Conservation (phyloP, 1,140 invertebrate genomes). For the Euura saliciscinereae region DNA sequence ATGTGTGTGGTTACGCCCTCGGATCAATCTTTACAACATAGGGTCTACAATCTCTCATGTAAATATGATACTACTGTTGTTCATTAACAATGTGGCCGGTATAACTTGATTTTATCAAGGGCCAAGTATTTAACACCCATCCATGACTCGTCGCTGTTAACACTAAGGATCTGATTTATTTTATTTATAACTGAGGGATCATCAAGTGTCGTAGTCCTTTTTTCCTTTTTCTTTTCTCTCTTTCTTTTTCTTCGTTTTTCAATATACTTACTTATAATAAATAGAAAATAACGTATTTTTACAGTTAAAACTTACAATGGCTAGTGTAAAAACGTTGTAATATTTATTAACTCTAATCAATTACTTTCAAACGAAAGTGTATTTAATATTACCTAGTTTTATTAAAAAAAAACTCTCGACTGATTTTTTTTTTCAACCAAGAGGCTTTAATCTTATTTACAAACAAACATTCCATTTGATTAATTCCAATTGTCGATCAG, state of each 20-base stretch:
- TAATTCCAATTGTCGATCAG: too few species aligned
- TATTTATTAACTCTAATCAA: not conserved
- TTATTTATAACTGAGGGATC: not conserved
- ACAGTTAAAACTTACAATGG: not conserved
- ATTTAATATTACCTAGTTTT: not conserved
- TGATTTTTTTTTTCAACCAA: not conserved
- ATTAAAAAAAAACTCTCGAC: not conserved
- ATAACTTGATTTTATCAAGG: not conserved
- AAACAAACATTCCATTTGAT: too few species aligned
- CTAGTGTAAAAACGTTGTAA: not conserved
- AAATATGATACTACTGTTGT: not conserved
- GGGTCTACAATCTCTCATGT: not conserved
- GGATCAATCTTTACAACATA: conserved; percentile 28
- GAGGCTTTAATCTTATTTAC: not conserved
- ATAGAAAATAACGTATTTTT: not conserved
- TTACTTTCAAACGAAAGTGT: not conserved
- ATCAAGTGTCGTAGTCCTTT: not conserved
- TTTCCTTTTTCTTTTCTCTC: not conserved
- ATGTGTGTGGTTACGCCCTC: conserved; percentile 48
- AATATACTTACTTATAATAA: too few species aligned
- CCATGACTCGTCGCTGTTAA: not conserved
- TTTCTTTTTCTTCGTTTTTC: too few species aligned
- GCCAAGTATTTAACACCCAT: not conserved
- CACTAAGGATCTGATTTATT: not conserved
- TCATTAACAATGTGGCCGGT: not conserved